Conservation (phyloP, 2,797 vertebrate genomes). For the Florisuga fusca region DNA sequence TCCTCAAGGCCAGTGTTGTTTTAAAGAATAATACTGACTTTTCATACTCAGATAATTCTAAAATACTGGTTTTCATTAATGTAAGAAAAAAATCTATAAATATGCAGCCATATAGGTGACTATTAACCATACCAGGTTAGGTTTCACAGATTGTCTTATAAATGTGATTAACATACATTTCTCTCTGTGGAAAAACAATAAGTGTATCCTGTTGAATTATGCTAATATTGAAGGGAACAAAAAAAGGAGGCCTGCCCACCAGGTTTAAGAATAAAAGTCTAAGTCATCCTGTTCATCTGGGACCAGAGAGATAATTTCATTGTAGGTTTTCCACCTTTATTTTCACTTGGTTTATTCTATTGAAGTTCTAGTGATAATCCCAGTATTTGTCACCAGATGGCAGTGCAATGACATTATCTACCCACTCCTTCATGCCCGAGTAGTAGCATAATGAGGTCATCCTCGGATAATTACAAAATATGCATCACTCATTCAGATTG, state of each 20-base stretch:
- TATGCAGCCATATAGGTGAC: not conserved
- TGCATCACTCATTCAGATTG: not conserved
- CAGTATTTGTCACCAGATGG: conserved; percentile 45
- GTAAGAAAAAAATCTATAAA: not conserved
- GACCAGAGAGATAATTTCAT: not conserved
- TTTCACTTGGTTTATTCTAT: not conserved
- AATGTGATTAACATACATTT: not conserved
- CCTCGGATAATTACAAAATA: no score
- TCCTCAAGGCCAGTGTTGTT: not conserved
- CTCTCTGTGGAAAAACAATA: not conserved
- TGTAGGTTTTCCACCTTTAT: not conserved
- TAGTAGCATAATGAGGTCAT: not conserved
- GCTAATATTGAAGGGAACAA: not conserved
- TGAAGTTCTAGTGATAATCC: not conserved
- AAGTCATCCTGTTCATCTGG: not conserved
- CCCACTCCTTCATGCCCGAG: rapidly evolving
- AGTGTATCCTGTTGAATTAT: not conserved
- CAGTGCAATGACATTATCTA: not conserved
- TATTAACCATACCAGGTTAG: not conserved
- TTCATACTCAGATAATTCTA: not conserved
- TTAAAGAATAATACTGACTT: not conserved
- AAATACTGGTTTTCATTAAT: not conserved
- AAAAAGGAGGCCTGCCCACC: not conserved
- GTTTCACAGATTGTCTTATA: not conserved
- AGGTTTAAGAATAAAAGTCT: not conserved